Conservation (phyloP, 2,797 vertebrate genomes). For the Catostomus latipinnis region DNA sequence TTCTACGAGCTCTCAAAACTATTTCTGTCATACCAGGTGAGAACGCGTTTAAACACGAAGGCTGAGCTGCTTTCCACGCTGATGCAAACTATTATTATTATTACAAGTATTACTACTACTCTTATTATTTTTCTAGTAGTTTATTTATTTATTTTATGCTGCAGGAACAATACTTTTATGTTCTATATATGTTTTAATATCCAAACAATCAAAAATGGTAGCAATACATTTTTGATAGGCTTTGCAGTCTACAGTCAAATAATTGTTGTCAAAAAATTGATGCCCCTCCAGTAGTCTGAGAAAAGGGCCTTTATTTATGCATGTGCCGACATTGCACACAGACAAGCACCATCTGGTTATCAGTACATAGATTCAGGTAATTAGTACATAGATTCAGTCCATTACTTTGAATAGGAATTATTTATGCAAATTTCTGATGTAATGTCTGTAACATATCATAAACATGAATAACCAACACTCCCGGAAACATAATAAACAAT, state of each 20-base stretch:
- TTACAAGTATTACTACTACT: slow-evolving; percentile 64
- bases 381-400: too few relatives aligned
- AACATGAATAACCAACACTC: too few relatives aligned
- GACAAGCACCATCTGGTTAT: too few relatives aligned
- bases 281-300: not conserved
- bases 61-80: slow-evolving; percentile 73
- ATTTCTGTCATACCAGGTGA: slow-evolving; percentile 99
- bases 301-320: not conserved
- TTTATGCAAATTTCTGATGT: too few relatives aligned
- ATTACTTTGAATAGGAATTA: too few relatives aligned
- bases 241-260: slow-evolving; percentile 85
- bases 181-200: slow-evolving; percentile 46
- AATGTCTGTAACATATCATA: too few relatives aligned
- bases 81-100: slow-evolving; percentile 56
- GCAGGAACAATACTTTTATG: slow-evolving; percentile 52
- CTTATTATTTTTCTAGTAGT: slow-evolving; percentile 42
- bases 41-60: slow-evolving; percentile 87
- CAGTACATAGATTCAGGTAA: too few relatives aligned
- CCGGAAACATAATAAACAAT: too few relatives aligned
- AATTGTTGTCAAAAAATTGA: not conserved
- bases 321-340: too few relatives aligned
- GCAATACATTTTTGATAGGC: slow-evolving; percentile 85
- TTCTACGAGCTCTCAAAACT: slow-evolving; percentile 99
- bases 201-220: slow-evolving; percentile 79
- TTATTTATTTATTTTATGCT: slow-evolving; percentile 53